Evolutionary conservation across 1,140 invertebrate species (phyloP).

Genomic region (Drosophila suzukii): DNA sequence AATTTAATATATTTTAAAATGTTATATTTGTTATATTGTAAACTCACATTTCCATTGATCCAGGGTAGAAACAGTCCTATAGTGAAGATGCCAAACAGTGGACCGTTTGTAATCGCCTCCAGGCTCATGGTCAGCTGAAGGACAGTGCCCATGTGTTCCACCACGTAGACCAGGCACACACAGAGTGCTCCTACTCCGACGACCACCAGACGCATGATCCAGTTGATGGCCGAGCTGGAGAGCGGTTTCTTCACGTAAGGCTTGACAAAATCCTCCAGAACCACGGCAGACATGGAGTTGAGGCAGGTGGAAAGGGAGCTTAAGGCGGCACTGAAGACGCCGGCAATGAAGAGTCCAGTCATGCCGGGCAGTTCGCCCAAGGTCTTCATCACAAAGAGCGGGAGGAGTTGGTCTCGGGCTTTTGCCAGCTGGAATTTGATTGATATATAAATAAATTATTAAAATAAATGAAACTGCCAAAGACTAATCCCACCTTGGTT

Average conservation of each 20-base stretch:
- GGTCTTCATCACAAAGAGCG: conserved; percentile 88
- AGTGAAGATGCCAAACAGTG: conserved; percentile 90
- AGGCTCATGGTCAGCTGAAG: conserved; percentile 85
- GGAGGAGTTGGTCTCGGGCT: conserved; percentile 86
- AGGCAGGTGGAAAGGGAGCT: conserved; percentile 92
- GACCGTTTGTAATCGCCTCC: conserved; percentile 88
- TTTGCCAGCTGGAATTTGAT: conserved; percentile 84
- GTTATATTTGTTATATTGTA: too few species aligned
- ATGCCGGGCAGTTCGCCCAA: conserved; percentile 87
- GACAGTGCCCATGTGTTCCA: conserved; percentile 86
- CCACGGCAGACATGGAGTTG: conserved; percentile 92
- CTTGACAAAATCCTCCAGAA: conserved; percentile 89
- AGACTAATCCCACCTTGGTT: conserved; percentile 84
- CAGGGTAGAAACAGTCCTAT: conserved; percentile 90
- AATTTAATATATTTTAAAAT: too few species aligned
- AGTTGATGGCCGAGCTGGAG: conserved; percentile 85
- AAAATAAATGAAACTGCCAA: background rate
- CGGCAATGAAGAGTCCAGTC: conserved; percentile 89
- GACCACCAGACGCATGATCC: conserved; percentile 86
- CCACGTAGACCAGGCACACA: conserved; percentile 86
- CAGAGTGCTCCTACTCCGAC: conserved; percentile 86
- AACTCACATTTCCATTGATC: conserved; percentile 87
- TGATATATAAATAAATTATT: background rate
- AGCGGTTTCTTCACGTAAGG: conserved; percentile 84
- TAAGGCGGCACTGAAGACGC: conserved; percentile 89